phyloP scores from a whole-genome alignment of 2,888 invertebrate genomes.

The Nemoura dubitans region DNA sequence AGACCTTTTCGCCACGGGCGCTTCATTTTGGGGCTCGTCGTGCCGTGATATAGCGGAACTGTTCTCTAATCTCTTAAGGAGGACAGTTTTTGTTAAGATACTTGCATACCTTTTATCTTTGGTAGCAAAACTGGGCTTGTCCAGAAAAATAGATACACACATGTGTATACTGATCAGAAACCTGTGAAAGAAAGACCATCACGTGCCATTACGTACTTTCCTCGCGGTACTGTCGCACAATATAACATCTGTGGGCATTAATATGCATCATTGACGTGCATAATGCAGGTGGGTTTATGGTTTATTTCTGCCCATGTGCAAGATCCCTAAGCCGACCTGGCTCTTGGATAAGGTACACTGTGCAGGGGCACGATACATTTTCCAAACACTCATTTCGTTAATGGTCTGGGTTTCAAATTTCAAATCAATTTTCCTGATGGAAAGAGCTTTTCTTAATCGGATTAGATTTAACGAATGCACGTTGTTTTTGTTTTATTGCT shows the following conservation, averaged over 20 bases:
- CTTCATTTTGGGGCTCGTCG: neutral
- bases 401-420: neutral
- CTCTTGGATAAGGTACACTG: neutral
- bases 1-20: neutral
- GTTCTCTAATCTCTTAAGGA: neutral
- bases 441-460: neutral
- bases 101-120: neutral
- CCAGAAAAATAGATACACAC: neutral
- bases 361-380: neutral
- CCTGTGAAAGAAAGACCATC: conserved; percentile 26
- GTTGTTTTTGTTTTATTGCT: neutral
- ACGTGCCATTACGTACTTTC: too few species aligned
- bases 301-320: too few species aligned
- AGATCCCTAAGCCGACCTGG: neutral
- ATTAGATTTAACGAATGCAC: neutral
- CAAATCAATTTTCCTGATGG: neutral
- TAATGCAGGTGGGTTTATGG: too few species aligned
- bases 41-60: neutral
- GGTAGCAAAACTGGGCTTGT: neutral
- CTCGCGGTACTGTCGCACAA: too few species aligned
- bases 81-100: neutral
- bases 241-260: too few species aligned
- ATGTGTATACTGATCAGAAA: neutral
- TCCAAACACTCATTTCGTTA: conserved; percentile 1
- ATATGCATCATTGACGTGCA: neutral